Evolutionary conservation across 2,797 vertebrate species (phyloP).

Genomic region (Heliangelus exortis): DNA sequence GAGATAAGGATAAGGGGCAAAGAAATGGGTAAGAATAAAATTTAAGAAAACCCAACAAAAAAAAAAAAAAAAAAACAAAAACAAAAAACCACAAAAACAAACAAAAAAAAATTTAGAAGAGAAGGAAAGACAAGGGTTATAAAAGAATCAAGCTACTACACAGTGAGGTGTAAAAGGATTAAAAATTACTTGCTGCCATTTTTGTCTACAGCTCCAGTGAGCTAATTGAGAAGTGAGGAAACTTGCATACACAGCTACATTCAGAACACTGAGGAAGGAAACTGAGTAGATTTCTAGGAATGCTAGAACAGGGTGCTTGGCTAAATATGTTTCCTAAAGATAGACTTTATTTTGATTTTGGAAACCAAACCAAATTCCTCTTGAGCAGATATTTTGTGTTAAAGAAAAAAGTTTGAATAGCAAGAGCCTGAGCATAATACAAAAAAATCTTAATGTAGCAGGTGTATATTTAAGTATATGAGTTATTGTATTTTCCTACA

Average conservation of each 20-base stretch:
- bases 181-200: background rate
- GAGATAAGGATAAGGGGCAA: background rate
- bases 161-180: background rate
- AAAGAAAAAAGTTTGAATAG: background rate
- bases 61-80: background rate
- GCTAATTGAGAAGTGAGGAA: background rate
- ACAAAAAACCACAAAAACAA: background rate
- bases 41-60: too few species aligned
- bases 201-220: background rate
- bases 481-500: background rate
- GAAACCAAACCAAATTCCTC: background rate
- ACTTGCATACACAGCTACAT: background rate
- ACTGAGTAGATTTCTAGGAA: background rate
- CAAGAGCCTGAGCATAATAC: background rate
- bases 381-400: background rate
- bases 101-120: background rate
- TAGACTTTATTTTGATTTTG: background rate
- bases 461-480: background rate
- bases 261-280: slow-evolving; percentile 4
- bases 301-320: background rate
- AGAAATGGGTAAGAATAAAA: background rate
- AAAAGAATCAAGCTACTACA: background rate
- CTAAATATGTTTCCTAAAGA: slow-evolving; percentile 21
- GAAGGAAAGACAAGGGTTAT: background rate
- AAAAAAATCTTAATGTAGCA: background rate